Conservation (phyloP, 1,140 invertebrate species). For the Pseudomyrmex pallidus region DNA sequence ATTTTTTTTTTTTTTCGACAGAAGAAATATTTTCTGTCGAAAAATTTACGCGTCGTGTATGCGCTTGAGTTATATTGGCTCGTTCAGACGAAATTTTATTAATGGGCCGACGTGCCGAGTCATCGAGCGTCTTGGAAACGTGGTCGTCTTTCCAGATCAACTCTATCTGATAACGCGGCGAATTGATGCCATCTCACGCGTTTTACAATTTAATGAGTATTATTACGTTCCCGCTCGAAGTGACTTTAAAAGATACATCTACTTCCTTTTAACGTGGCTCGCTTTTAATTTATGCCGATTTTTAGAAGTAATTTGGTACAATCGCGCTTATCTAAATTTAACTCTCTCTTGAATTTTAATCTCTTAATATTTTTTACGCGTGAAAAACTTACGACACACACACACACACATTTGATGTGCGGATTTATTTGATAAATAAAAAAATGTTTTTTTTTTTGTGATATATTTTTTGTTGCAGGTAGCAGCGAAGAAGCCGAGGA, state of each 20-base stretch:
- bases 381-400: neutral
- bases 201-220: constrained; percentile 81
- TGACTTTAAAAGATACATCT: constrained; percentile 37
- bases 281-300: constrained; percentile 30
- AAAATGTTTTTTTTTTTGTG: neutral
- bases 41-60: neutral
- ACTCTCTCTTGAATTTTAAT: neutral
- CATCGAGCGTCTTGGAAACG: constrained; percentile 68
- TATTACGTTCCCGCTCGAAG: constrained; percentile 70
- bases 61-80: constrained; percentile 16
- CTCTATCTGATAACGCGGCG: constrained; percentile 73
- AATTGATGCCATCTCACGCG: constrained; percentile 73
- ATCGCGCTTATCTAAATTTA: neutral
- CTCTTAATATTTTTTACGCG: neutral
- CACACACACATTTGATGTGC: neutral
- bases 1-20: neutral
- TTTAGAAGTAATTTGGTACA: constrained; percentile 37
- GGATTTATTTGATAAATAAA: neutral
- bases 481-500: constrained; percentile 75
- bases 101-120: constrained; percentile 71
- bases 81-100: constrained; percentile 57
- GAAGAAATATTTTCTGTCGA: neutral
- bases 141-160: constrained; percentile 73
- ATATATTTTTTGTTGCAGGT: constrained; percentile 68
- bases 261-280: constrained; percentile 28